A percentile compares a stretch with the other conserved stretches of the same genome.
phyloP scores from a whole-genome alignment of 2,113 vertebrate species.

The Ia io region DNA sequence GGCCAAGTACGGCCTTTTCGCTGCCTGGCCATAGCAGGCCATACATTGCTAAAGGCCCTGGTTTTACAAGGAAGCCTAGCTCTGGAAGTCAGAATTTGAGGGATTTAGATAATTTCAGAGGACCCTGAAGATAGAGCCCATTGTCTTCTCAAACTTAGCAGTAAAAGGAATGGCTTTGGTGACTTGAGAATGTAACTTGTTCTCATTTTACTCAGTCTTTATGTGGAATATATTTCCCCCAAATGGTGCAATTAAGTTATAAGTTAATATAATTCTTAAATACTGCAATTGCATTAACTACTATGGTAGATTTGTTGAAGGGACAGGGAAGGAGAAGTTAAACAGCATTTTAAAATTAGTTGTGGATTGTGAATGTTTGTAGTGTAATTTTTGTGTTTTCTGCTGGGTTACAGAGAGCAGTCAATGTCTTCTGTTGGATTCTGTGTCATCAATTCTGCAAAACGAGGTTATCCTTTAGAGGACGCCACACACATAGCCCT shows the following conservation, averaged over 20 bases:
- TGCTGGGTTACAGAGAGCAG: constrained; percentile 88
- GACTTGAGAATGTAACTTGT: not conserved
- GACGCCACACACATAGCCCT: constrained; percentile 97
- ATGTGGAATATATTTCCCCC: not conserved
- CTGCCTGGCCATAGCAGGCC: not conserved
- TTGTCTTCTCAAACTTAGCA: constrained; percentile 11
- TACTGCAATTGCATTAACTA: not conserved
- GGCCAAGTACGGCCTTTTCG: constrained; percentile 84
- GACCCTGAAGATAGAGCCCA: not conserved
- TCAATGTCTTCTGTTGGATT: constrained; percentile 93
- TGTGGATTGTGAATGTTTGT: not conserved
- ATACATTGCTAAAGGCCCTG: not conserved
- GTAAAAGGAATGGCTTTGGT: not conserved
- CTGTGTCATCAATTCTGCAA: constrained; percentile 92
- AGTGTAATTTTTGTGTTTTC: constrained; percentile 38
- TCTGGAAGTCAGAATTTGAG: not conserved
- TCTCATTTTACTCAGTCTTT: not conserved
- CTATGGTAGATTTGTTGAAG: not conserved
- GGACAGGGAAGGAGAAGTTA: not conserved
- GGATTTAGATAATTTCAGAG: not conserved
- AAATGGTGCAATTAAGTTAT: not conserved
- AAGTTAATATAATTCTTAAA: not conserved
- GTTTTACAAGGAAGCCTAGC: not conserved
- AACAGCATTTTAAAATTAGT: constrained; percentile 1
- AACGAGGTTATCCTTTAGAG: constrained; percentile 94